Evolutionary conservation across 2,113 vertebrate species (phyloP), one percentile per base, ranked within the genome.

Genomic region (Potamarius usumacintae): DNA sequence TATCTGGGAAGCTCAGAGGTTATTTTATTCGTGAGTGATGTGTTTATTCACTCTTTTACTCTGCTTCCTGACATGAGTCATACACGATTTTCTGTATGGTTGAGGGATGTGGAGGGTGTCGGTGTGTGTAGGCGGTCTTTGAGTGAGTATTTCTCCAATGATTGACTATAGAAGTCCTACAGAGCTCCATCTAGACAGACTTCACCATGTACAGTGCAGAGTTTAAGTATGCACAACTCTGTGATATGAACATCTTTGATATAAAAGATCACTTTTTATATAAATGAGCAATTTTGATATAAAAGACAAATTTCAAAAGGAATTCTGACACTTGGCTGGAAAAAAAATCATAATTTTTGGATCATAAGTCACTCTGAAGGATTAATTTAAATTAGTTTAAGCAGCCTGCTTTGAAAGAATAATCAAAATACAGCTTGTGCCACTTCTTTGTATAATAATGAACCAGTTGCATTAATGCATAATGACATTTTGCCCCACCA

Each of bases 21-120:
- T 27, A 27, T 82, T 82, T 82, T 82, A 48, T n/a, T 53, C 5
- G 1, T 62, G 42, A 63, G 60, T 17, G 80, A 82, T 82, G 80
- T 63, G 12, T 82, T 82, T 82, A 82, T 82, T 82, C 80, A 63
- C 9, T 42, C 80, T 62, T 82, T 82, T 63, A 80, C 53, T 20
- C 18, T 1, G 20, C 58, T 67, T 83, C 81, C 82, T 52, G 48
- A 83, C 42, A 83, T 83, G 42, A 83, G 34, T 65, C 81, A 83
- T 15, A 6, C 34, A 82, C 34, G 22, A 82, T 20, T 63, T 82
- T 63, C 22, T 82, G 82, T 50, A 67, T 83, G 25, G 25, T 12
- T 67, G 25, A 83, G 25, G 15, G 63, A 83, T 3, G 14, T 50
- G 81, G 42, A 52, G 34, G 34, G 50, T 83, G 20, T 82, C 60